Base-by-base conservation (phyloP, 2,888 invertebrate genomes). In the Macrophya alboannulata region DNA sequence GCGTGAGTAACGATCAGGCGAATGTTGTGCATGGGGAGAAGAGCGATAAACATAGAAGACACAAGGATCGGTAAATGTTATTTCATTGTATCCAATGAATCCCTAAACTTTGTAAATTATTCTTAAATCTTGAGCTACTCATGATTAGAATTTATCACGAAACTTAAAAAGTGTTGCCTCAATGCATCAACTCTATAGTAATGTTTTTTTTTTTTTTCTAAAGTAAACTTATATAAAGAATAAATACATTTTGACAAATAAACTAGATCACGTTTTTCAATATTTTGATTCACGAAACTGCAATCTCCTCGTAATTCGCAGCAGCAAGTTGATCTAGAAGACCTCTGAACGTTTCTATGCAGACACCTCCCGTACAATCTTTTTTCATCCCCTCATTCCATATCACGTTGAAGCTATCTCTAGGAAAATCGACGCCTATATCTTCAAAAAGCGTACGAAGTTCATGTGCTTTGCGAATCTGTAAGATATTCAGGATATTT, bases 341-440 rank as follows among this genome's bases (percentile, higher is more conserved):
- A 43, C 45, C 17, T 37, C 89, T 81, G 83, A 89, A 90, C 6
- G 89, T 91, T 88, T 92, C 90, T 59, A 92, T 88, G 45, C 90
- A 91, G 31, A 92, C 90, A 43, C 89, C 88, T 0, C 87, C 89
- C 0, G 88, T 89, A 4, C 90, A 86, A 85, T 91, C 91, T 9
- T 88, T 87, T 68, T 87, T 85, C 65, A 89, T 62, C 45, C 89
- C 92, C 85, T 91, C 87, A 51, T 90, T 86, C 90, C 90, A 93
- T 84, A 91, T 83, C 8, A 86, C 83, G 71, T 92, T 89, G 62
- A 92, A 90, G 43, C 87, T 90, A 17, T 91, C 86, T 55, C 88
- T 86, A 31, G 90, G 86, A 79, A 93, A 89, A 51, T 88, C 68
- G 4, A 91, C 89, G 55, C 90, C 90, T 15, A 90, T 85, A 65